These are phyloP conservation scores for Herpailurus yagouaroundi DNA, from an alignment of 2,113 vertebrate species.

Conservation along the genomic window DNA sequence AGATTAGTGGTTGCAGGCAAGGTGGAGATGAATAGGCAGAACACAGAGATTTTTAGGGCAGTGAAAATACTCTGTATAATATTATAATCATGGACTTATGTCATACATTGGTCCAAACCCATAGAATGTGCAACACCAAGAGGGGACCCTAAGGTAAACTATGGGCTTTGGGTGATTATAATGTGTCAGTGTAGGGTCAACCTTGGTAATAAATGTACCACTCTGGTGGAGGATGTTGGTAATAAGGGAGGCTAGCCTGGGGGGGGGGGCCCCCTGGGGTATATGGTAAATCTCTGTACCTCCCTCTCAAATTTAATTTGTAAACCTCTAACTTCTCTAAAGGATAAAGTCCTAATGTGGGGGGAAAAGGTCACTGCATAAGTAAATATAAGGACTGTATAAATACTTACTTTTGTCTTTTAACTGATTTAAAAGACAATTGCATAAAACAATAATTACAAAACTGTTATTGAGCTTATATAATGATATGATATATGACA, in stretches of 20 bases:
- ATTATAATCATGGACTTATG: not conserved
- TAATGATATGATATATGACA: not conserved
- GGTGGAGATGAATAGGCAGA: not conserved
- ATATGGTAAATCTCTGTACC: not conserved
- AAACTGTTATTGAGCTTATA: not conserved
- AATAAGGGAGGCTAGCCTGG: not conserved
- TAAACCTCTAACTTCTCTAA: not conserved
- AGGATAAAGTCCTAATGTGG: not conserved
- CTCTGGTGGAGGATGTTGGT: not conserved
- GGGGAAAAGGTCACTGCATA: not conserved
- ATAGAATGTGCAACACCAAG: not conserved
- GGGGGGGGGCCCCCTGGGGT: not conserved
- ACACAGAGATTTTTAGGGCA: not conserved
- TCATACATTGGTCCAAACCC: not conserved
- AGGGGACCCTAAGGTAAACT: not conserved
- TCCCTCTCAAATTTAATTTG: not conserved
- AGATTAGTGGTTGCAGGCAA: not conserved
- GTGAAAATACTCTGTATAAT: not conserved
- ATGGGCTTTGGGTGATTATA: not conserved
- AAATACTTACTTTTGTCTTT: not conserved
- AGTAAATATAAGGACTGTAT: not conserved
- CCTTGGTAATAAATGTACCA: not conserved
- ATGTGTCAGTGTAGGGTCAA: not conserved
- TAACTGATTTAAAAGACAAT: not conserved
- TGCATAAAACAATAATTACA: not conserved